Evolutionary conservation across 2,888 invertebrate genomes (phyloP), one percentile per base, ranked within the genome.

Genomic region (Cinara cedri): DNA sequence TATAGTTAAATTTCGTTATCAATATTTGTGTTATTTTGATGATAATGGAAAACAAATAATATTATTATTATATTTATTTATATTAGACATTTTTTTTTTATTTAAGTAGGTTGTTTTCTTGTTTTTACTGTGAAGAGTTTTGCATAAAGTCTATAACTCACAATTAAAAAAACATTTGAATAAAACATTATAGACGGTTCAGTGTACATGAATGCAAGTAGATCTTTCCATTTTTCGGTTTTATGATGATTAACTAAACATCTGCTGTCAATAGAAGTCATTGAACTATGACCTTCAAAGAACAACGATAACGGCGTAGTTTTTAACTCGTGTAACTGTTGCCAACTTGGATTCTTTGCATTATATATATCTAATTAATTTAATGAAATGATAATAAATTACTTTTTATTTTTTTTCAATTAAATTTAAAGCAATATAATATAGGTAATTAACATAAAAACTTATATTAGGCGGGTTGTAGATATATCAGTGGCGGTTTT

Each of bases 111-210:
- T n/a, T n/a, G n/a, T n/a, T n/a, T n/a, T n/a, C n/a, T n/a, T n/a
- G n/a, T n/a, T n/a, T n/a, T n/a, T n/a, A n/a, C n/a, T n/a, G n/a
- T n/a, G n/a, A n/a, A n/a, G n/a, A n/a, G n/a, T n/a, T n/a, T n/a
- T n/a, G n/a, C n/a, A n/a, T n/a, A 34, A 34, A 3, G 34, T 34
- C 34, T 4, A 24, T 26, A 19, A 70, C 74, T 78, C 16, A 78
- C 76, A 6, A 60, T 68, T 49, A 70, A 68, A 55, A 78, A 57
- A 16, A 68, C 21, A 49, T 78, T 78, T n/a, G 76, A 57, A 34
- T 78, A 78, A 8, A 78, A 60, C 76, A 70, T 68, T 70, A 78
- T 57, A 26, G 76, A 68, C 21, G 66, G 21, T 78, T 78, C 76
- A 16, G 46, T 57, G 16, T 21, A 49, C 26, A 78, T 21, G 16